Base-by-base conservation (phyloP, 2,113 vertebrate genomes). In the Leptocoma aspasia region DNA sequence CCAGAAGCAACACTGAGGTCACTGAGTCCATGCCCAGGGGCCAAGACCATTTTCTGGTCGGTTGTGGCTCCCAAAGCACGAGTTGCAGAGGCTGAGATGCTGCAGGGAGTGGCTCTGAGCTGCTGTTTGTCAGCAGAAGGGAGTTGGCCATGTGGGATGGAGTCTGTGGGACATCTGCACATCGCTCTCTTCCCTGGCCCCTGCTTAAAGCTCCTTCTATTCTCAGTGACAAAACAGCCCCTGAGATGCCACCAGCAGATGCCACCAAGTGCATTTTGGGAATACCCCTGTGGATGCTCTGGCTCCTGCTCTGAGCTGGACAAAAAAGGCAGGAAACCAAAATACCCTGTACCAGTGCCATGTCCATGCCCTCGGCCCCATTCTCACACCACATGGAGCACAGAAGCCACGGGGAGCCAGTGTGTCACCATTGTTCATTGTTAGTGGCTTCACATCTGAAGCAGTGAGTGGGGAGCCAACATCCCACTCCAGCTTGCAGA, bases 271-370 rank as follows among this genome's bases (percentile, higher is more conserved):
- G 76, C 44, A 88, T 47, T 63, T 24, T 78, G 92, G 92, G 96
- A 95, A 92, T 91, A 90, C 10, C 60, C 90, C 90, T 57, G 87
- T 73, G 75, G 90, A 73, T 95, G 79, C 82, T 86, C 93, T 94
- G 92, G 90, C 76, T 95, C 91, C 88, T 89, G 60, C 79, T 92
- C 52, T 30, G 64, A 0, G 1, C 56, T 2, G 60, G 92, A 97
- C 92, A 96, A 96, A 97, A 95, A 94, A 94, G 94, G 93, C 94
- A 94, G 92, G 75, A 94, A 95, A 95, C 90, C 90, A 95, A 90
- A 97, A 83, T 80, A 63, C 96, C 53, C 73, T 96, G 88, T 96
- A 19, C 71, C 66, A 81, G 86, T 81, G 94, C 93, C 94, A 90
- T 1, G 56, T 86, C 90, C 94, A 63, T 96, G 88, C 85, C 82